Evolutionary conservation across 30 jellyfish, hydroid and myxozoan genomes (phyloP), one percentile per base, ranked within the genome.

Genomic region (Hydractinia symbiolongicarpus): DNA sequence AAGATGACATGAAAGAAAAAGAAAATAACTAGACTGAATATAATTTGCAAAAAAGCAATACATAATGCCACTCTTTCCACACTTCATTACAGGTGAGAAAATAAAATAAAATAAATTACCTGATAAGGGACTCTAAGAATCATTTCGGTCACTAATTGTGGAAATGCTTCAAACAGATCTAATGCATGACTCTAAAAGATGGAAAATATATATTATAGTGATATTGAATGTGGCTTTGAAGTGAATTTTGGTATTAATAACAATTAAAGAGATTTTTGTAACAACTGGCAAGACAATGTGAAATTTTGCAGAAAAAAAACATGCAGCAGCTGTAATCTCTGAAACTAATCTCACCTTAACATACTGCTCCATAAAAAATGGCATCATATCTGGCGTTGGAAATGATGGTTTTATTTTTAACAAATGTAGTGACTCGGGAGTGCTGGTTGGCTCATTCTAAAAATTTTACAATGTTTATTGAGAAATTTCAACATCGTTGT

Each of bases 101-200:
- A 50, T 4, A 20, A 20, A 8, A 20, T 21, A 67, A 13, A 49
- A 15, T 7, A n/a, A 71, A 52, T 10, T 61, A 91, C 98, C 98
- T 93, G 98, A 72, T 93, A 93, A 7, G 98, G 98, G 72, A 93
- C 68, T 44, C 98, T 88, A 6, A 93, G 84, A 49, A 88, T 82
- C 96, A 93, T 93, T 82, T 93, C 98, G 3, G 98, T 86, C 8
- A 93, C 95, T 64, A 93, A 82, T 54, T 93, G 98, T 15, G 98
- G 96, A 72, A 93, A 93, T 7, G 96, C 89, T 87, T 93, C 96
- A 78, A 93, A 88, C 83, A 93, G 73, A 84, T 93, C 98, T 50
- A 72, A 73, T 53, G 96, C 98, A 77, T 93, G 98, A 72, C 98
- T 93, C 98, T 93, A 58, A 79, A 79, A 50, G 60, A 20, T 8